Percentiles rank a stretch among this genome's conserved stretches.
phyloP scores from a whole-genome alignment of 1,140 invertebrate species.

The Aradophagus sp. region DNA sequence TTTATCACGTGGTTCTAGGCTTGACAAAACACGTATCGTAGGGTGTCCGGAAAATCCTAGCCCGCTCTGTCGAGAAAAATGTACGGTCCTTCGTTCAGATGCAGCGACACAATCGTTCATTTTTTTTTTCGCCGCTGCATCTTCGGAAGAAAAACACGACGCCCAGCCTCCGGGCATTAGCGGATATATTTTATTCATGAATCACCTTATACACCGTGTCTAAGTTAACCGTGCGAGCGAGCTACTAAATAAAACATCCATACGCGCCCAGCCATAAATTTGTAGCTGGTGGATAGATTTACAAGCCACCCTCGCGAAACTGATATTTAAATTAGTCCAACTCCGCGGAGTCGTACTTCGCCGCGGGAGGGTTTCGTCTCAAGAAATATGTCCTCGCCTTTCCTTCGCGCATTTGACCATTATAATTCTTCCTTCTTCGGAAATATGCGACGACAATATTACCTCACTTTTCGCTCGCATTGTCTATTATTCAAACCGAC shows the following conservation, averaged over 20 bases:
- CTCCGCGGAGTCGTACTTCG: constrained; percentile 63
- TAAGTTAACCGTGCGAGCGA: constrained; percentile 66
- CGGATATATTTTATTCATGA: constrained; percentile 75
- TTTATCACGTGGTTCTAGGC: no score
- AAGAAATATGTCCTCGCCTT: constrained; percentile 56
- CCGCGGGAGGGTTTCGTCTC: constrained; percentile 58
- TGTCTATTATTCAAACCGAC: constrained; percentile 39
- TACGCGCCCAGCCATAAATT: constrained; percentile 73
- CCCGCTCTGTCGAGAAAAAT: constrained; percentile 44
- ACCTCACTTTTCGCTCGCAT: constrained; percentile 36
- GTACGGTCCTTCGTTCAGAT: constrained; percentile 66
- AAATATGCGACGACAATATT: constrained; percentile 46
- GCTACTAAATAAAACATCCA: constrained; percentile 75
- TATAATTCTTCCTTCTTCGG: constrained; percentile 49
- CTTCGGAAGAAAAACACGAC: constrained; percentile 70
- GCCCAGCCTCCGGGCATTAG: constrained; percentile 72
- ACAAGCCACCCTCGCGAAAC: constrained; percentile 73
- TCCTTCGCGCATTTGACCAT: constrained; percentile 38
- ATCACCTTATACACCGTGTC: constrained; percentile 67
- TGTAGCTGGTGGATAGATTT: constrained; percentile 73
- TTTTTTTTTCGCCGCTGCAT: constrained; percentile 62
- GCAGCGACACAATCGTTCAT: constrained; percentile 65
- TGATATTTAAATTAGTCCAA: constrained; percentile 76
- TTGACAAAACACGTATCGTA: no score
- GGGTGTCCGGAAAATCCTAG: constrained; percentile 26